Conservation (phyloP, 2,797 vertebrate species). For the Thalassophryne amazonica region DNA sequence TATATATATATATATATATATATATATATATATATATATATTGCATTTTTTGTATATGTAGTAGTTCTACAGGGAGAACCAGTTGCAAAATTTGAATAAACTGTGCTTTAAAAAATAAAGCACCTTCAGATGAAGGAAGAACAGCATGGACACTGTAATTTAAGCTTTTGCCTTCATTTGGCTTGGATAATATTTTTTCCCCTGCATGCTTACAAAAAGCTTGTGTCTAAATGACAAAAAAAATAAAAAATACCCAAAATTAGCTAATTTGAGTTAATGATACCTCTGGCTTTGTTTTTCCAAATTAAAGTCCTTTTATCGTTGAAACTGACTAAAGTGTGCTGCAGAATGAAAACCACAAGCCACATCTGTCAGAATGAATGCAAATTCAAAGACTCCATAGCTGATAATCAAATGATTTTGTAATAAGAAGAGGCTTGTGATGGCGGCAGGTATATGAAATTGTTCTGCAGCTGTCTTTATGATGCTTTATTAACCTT, state of each 20-base stretch:
- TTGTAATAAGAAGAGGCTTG: constrained; percentile 10
- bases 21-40: too few species aligned
- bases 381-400: neutral
- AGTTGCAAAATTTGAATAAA: too few species aligned
- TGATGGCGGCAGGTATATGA: constrained; percentile 16
- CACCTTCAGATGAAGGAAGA: neutral
- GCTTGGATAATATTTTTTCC: constrained; percentile 38
- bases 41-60: too few species aligned
- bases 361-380: constrained; percentile 3
- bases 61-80: too few species aligned
- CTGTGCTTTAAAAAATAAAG: too few species aligned
- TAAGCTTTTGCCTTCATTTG: constrained; percentile 51
- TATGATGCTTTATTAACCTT: too few species aligned
- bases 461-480: constrained; percentile 24
- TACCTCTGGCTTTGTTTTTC: constrained; percentile 40
- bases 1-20: too few species aligned
- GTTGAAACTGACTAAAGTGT: constrained; percentile 20
- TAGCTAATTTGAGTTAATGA: constrained; percentile 52
- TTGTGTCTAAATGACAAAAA: constrained; percentile 48
- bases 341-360: constrained; percentile 1
- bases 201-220: constrained; percentile 28
- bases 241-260: constrained; percentile 59
- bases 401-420: constrained; percentile 24
- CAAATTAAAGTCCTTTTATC: constrained; percentile 15
- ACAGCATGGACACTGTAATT: constrained; percentile 38